Evolutionary conservation across 64 coral and sea anemone species (phyloP), one percentile per base, ranked within the genome.

Genomic region (Montipora efflorescens): DNA sequence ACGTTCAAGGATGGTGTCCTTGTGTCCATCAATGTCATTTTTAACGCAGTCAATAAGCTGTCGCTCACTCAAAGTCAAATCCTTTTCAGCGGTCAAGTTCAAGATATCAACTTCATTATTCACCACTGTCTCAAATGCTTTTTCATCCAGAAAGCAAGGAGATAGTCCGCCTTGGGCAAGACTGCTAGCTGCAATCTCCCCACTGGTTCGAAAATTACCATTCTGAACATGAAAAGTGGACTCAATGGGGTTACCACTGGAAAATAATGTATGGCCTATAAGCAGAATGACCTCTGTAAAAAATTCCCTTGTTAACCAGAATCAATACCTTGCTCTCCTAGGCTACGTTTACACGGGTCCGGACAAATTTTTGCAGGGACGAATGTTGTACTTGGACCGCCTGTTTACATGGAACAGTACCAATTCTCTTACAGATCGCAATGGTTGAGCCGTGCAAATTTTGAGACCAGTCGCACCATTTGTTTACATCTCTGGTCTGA

Each of bases 311-410:
- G 50, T 75, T 10, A 91, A 53, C 25, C 93, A 72, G 76, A 78
- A 87, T 91, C 89, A 87, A 90, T 91, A 25, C 82, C 89, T 45
- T 80, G 75, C 72, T 95, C 93, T 45, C 88, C 88, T 44, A 95
- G 47, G 36, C 36, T 36, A 36, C 1, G 1, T 36, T 2, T 36
- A 36, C 36, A 36, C 2, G 0, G 36, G 36, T 36, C 36, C 36
- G 36, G 36, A 36, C 36, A 36, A 36, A 36, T 36, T 36, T 36
- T 36, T 36, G 1, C 36, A 36, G 1, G 36, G 36, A 2, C 36
- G 36, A 36, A 36, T 36, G 2, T 36, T 36, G 36, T 36, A 36
- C 36, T 36, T 36, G 36, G 36, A 36, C 36, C 1, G 36, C 36
- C 36, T 2, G 36, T 36, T 36, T 36, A 36, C 36, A 36, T 36